These are phyloP conservation scores for Callaeas wilsoni DNA, from an alignment of 2,113 vertebrate species.

Conservation along the genomic window DNA sequence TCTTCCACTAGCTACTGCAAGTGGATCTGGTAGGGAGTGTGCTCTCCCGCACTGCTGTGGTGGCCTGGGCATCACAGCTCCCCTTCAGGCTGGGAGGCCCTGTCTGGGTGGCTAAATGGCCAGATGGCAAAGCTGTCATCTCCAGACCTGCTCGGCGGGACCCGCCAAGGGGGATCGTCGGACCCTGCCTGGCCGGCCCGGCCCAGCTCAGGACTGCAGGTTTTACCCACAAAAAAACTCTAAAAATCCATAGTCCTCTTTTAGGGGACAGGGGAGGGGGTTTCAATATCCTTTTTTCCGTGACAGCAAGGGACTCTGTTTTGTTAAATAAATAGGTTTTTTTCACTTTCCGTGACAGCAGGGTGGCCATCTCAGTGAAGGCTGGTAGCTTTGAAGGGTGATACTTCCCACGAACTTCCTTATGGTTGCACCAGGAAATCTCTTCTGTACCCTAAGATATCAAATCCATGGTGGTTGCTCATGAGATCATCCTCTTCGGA, in stretches of 20 bases:
- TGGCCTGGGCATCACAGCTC: not conserved
- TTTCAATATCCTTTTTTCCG: too few species aligned
- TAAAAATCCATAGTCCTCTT: too few species aligned
- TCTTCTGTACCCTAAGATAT: not conserved
- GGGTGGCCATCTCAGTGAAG: not conserved
- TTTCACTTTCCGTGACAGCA: too few species aligned
- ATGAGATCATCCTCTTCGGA: not conserved
- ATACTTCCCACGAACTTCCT: not conserved
- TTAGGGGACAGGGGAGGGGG: too few species aligned
- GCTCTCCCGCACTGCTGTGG: not conserved
- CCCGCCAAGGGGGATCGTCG: too few species aligned
- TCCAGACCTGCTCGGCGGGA: too few species aligned
- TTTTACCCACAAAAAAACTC: too few species aligned
- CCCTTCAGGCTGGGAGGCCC: not conserved
- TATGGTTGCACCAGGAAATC: not conserved
- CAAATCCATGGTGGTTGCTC: not conserved
- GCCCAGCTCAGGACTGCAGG: too few species aligned
- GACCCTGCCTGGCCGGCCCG: too few species aligned
- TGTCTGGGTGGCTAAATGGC: not conserved
- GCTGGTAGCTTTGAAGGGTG: not conserved
- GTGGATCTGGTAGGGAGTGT: not conserved
- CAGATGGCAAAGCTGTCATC: not conserved
- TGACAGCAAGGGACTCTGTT: too few species aligned
- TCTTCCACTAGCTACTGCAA: rapidly evolving
- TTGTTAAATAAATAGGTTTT: too few species aligned